Percentiles rank a stretch among this genome's conserved stretches.
Evolutionary conservation across 2,888 invertebrate species (phyloP).

Genomic region (Nasonia oneida): DNA sequence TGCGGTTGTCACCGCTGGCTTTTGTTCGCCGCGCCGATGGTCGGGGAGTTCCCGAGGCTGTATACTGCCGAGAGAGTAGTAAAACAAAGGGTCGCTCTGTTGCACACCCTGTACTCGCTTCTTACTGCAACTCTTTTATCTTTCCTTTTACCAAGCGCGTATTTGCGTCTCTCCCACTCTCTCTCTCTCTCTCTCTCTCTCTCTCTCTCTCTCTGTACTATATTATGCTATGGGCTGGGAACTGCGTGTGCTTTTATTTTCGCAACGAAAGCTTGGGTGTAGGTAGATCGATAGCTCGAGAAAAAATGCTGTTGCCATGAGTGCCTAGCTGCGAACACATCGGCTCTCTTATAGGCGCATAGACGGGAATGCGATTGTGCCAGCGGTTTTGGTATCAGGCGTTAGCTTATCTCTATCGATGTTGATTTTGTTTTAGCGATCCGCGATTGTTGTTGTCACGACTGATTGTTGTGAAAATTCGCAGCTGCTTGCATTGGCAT

Average conservation of each 20-base stretch:
- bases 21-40: not conserved
- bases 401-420: not conserved
- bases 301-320: slow-evolving; percentile 5
- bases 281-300: not conserved
- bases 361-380: not conserved
- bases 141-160: no score
- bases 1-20: not conserved
- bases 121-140: no score
- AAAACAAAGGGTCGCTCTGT: no score
- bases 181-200: not conserved
- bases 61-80: no score
- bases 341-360: not conserved
- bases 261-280: not conserved
- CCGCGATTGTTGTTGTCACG: not conserved
- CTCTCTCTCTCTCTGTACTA: not conserved
- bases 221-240: not conserved
- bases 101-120: no score
- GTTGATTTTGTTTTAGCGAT: not conserved
- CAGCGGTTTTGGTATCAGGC: not conserved
- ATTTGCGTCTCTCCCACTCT: no score
- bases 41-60: not conserved
- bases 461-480: not conserved
- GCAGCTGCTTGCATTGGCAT: not conserved
- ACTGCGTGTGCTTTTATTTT: not conserved
- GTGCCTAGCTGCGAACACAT: slow-evolving; percentile 5